Evolutionary conservation across 2,888 invertebrate genomes (phyloP).

Genomic region (Mythimna lalbum): DNA sequence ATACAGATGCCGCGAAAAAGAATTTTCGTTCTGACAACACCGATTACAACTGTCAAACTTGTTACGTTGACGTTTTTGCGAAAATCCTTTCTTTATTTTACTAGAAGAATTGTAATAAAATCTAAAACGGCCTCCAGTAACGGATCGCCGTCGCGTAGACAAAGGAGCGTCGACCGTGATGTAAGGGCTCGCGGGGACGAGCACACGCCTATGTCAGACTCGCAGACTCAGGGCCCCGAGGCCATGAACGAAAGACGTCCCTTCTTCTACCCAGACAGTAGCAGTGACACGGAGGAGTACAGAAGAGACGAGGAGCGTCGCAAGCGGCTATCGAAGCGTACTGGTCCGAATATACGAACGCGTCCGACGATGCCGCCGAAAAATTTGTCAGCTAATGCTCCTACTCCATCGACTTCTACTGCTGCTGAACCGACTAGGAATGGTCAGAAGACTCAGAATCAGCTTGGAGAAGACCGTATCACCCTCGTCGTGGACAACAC

Average conservation of each 20-base stretch:
- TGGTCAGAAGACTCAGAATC: slow-evolving; percentile 75
- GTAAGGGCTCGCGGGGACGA: slow-evolving; percentile 82
- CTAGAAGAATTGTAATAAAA: slow-evolving; percentile 42
- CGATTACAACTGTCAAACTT: slow-evolving; percentile 55
- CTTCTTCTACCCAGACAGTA: slow-evolving; percentile 92
- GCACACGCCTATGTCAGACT: slow-evolving; percentile 85
- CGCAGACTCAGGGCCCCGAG: slow-evolving; percentile 81
- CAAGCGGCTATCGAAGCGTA: slow-evolving; percentile 85
- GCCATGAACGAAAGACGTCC: slow-evolving; percentile 84
- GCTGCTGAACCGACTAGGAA: slow-evolving; percentile 79
- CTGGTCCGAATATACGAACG: slow-evolving; percentile 77
- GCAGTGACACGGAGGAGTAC: slow-evolving; percentile 96
- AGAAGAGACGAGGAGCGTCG: slow-evolving; percentile 94
- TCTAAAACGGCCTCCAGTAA: slow-evolving; percentile 62
- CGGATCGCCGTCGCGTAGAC: slow-evolving; percentile 67
- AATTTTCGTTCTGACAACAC: slow-evolving; percentile 27
- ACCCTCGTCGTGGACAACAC: slow-evolving; percentile 99
- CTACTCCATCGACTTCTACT: slow-evolving; percentile 82
- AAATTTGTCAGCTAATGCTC: slow-evolving; percentile 77
- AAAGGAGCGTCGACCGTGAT: slow-evolving; percentile 80
- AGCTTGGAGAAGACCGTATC: slow-evolving; percentile 93
- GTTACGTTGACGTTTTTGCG: slow-evolving; percentile 66
- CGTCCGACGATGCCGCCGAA: slow-evolving; percentile 83
- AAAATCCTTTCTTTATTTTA: slow-evolving; percentile 61
- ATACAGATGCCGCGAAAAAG: slow-evolving; percentile 3